Evolutionary conservation across 1,140 invertebrate genomes (phyloP), one percentile per base, ranked within the genome.

Genomic region (Armadillidium nasatum): DNA sequence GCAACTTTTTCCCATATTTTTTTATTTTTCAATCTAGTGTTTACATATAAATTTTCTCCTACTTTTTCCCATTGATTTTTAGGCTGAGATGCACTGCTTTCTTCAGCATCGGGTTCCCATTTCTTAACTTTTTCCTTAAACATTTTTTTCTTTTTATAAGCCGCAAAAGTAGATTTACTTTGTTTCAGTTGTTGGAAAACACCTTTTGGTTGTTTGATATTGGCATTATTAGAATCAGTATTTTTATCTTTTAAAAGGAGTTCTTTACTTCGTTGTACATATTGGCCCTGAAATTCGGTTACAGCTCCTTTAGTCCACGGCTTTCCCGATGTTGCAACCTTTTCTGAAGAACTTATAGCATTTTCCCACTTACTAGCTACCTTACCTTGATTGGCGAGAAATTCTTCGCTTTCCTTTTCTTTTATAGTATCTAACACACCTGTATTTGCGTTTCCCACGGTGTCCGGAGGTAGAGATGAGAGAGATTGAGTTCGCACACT

Each of bases 41-140:
- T 60, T 60, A 60, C 7, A 60, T 60, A 60, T 15, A 60, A 19
- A 19, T 60, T 60, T 60, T 60, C 50, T 13, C 50, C 50, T 7
- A 60, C 50, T 7, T 60, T 60, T 60, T 60, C 50, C 50, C 50
- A 60, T 60, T 60, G 50, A 60, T 60, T 60, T 19, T 60, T 60
- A 60, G 50, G 50, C 7, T 15, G 11, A 60, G 19, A 60, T 7
- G 2, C 19, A 2, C 4, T 19, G 11, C 7, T 60, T 13, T 60
- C 50, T 13, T 60, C 50, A 13, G 50, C 11, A 15, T 3, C 50
- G 11, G 50, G 50, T 15, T 60, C 50, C 19, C 50, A 13, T 60
- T 60, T 60, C 19, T 19, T 60, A 15, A 19, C 1, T 60, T 60
- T 60, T 60, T 60, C 50, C 50, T 60, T 60, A 60, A 60, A 15